Evolutionary conservation across 2,113 vertebrate genomes (phyloP).

Genomic region (Suncus etruscus): DNA sequence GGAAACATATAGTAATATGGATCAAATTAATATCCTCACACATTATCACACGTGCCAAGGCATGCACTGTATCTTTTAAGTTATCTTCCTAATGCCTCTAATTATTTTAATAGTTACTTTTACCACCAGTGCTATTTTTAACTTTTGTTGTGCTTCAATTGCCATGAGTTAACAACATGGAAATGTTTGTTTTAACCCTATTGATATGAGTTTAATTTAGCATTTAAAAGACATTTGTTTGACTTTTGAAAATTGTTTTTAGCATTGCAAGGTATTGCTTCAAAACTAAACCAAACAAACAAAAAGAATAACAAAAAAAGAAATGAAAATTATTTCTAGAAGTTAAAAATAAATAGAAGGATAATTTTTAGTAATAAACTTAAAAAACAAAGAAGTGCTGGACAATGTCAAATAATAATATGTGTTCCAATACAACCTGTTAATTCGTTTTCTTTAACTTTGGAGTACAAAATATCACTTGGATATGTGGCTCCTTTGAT

Average conservation of each 20-base stretch:
- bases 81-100: no score
- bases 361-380: background rate
- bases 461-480: background rate
- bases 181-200: slow-evolving; percentile 19
- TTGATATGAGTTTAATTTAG: background rate
- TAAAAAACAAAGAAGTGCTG: background rate
- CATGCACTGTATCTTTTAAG: no score
- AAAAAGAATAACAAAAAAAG: no score
- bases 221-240: background rate
- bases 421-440: background rate
- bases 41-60: no score
- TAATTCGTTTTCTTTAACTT: background rate
- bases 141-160: background rate
- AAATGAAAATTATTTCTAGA: background rate
- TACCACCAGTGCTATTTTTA: background rate
- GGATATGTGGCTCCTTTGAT: background rate
- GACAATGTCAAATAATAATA: background rate
- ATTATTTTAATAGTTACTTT: background rate
- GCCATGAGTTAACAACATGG: no score
- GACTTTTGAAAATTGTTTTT: background rate
- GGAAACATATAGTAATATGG: no score
- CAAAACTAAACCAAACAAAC: no score
- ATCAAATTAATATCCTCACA: no score
- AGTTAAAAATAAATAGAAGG: background rate
- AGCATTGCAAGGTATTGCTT: no score